Percentiles rank a stretch among this genome's conserved stretches.
These are phyloP conservation scores for Hybognathus amarus DNA, from an alignment of 2,797 vertebrate genomes.

Conservation along the genomic window DNA sequence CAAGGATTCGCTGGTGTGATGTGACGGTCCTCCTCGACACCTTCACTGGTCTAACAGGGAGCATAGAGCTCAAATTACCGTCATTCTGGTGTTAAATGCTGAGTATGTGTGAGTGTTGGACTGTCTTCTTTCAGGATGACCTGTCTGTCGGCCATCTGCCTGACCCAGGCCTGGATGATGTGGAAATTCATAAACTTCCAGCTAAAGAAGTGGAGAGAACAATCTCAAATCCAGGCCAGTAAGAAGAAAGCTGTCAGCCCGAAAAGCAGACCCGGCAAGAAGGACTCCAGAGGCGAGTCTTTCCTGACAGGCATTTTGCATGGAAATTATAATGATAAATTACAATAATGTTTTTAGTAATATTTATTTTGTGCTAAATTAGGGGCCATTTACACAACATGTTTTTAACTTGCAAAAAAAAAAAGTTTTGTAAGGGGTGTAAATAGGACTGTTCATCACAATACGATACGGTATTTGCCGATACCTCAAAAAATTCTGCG, in stretches of 20 bases:
- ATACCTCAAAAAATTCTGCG: too few species aligned
- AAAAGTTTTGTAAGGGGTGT: too few species aligned
- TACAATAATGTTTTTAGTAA: neutral
- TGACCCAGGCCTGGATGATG: slow-evolving; percentile 92
- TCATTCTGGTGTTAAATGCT: neutral
- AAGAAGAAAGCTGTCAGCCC: slow-evolving; percentile 80
- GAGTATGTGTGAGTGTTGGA: neutral
- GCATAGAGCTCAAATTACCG: neutral
- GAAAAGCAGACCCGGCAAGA: slow-evolving; percentile 82
- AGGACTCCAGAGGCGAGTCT: slow-evolving; percentile 79
- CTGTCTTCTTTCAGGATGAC: slow-evolving; percentile 75
- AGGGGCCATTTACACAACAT: neutral
- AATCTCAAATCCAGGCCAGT: slow-evolving; percentile 81
- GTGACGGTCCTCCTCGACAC: neutral
- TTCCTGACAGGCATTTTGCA: neutral
- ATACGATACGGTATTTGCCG: too few species aligned
- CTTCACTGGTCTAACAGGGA: too few species aligned
- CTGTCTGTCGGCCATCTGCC: slow-evolving; percentile 84
- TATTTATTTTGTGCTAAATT: neutral
- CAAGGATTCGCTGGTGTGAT: neutral
- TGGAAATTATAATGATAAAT: neutral
- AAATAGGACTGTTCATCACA: too few species aligned
- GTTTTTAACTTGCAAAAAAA: neutral
- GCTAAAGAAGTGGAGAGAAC: slow-evolving; percentile 87
- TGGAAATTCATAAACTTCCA: slow-evolving; percentile 91